Evolutionary conservation across 2,113 vertebrate species (phyloP).

Genomic region (Ploceus nigricollis): DNA sequence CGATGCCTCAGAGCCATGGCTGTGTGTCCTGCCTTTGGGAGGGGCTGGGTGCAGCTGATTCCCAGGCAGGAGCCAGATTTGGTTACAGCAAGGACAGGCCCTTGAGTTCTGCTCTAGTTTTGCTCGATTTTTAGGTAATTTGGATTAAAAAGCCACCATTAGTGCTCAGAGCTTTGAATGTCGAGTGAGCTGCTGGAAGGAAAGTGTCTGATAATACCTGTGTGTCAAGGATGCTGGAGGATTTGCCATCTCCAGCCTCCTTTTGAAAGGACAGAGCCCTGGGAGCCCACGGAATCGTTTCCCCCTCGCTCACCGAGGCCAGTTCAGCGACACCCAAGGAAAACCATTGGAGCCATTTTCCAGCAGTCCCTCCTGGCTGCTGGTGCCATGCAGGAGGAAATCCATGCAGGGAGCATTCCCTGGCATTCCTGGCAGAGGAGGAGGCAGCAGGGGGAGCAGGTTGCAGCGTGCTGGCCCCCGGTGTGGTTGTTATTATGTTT

Average conservation of each 20-base stretch:
- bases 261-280: background rate
- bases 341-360: background rate
- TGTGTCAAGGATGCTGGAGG: background rate
- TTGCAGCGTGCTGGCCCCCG: slow-evolving; percentile 22
- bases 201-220: background rate
- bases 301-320: accelerated
- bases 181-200: background rate
- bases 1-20: background rate
- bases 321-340: accelerated
- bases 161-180: background rate
- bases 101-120: background rate
- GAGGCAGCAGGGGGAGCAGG: background rate
- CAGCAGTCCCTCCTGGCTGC: background rate
- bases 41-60: background rate
- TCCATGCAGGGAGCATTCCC: background rate
- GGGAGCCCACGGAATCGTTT: background rate
- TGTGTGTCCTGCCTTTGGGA: background rate
- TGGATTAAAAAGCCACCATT: background rate
- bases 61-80: background rate
- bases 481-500: slow-evolving; percentile 52
- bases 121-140: background rate
- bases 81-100: background rate
- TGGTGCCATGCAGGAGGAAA: background rate
- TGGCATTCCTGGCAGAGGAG: background rate
- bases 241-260: background rate